Evolutionary conservation across 2,113 vertebrate species (phyloP), one percentile per base, ranked within the genome.

Genomic region (Odobenus rosmarus): DNA sequence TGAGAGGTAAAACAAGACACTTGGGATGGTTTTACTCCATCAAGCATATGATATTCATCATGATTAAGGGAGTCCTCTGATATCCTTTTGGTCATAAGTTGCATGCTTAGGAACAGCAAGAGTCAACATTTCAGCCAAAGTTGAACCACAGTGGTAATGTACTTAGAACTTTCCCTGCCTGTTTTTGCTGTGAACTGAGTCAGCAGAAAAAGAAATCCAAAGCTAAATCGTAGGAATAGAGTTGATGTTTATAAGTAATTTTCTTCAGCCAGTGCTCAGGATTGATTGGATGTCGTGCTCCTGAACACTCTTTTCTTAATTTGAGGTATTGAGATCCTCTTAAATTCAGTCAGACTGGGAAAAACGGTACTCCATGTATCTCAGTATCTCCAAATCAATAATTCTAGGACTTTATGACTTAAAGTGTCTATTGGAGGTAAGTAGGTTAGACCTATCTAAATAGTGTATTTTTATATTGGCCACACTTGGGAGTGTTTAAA

Each of bases 381-480:
- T 97, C 59, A 67, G 46, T 89, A 33, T 95, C 96, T 95, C 91
- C 81, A 90, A 89, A 83, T 80, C 86, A 88, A 0, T 97, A 86
- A 93, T 82, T 97, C 51, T 93, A 91, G 86, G 33, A 93, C 55
- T 86, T 88, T 57, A 53, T 95, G 57, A 79, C 53, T 76, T 88
- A 69, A 81, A 92, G 76, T 64, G 77, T 72, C 69, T 94, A 16
- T 83, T 95, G 89, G 96, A 98, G 98, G 97, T 98, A 98, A 98
- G 98, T 98, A 83, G 95, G 64, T 69, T 94, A 93, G 93, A 69
- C 33, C 71, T 90, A 1, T 94, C 74, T 96, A 88, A 95, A 88
- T 84, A 96, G 72, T 81, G 4, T 93, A 67, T 93, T 97, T 97
- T 97, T 85, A 88, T 90, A 46, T 55, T 95, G 74, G 86, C 42